Evolutionary conservation across 2,888 invertebrate species (phyloP).

Genomic region (Laspeyria flexula): DNA sequence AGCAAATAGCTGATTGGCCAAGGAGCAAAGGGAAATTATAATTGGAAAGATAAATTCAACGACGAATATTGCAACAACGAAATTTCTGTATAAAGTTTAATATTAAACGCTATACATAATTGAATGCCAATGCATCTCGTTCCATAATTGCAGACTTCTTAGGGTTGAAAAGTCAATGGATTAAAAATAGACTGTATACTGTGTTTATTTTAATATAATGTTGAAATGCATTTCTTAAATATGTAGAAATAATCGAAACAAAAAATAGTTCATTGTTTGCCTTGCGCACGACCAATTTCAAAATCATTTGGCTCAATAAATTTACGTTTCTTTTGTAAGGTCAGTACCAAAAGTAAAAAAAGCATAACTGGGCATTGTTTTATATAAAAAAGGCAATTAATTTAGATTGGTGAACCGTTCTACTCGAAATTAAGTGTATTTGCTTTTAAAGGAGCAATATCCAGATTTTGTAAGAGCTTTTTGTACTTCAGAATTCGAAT

Average conservation of each 20-base stretch:
- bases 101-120: constrained; percentile 21
- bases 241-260: constrained; percentile 6
- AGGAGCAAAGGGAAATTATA: constrained; percentile 60
- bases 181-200: background rate
- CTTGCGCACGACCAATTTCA: constrained; percentile 11
- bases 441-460: constrained; percentile 17
- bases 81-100: constrained; percentile 23
- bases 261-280: constrained; percentile 5
- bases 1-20: constrained; percentile 58
- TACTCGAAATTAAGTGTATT: constrained; percentile 14
- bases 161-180: no score
- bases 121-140: constrained; percentile 16
- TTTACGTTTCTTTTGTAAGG: constrained; percentile 13
- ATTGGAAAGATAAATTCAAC: constrained; percentile 58
- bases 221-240: background rate
- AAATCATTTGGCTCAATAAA: constrained; percentile 16
- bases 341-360: constrained; percentile 12
- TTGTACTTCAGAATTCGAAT: constrained; percentile 41
- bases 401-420: constrained; percentile 1
- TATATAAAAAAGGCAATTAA: background rate
- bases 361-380: background rate
- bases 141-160: no score
- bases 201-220: background rate
- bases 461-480: constrained; percentile 12
- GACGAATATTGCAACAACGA: constrained; percentile 40